Evolutionary conservation across 2,797 vertebrate genomes (phyloP).

Genomic region (Pantherophis vulpinus): DNA sequence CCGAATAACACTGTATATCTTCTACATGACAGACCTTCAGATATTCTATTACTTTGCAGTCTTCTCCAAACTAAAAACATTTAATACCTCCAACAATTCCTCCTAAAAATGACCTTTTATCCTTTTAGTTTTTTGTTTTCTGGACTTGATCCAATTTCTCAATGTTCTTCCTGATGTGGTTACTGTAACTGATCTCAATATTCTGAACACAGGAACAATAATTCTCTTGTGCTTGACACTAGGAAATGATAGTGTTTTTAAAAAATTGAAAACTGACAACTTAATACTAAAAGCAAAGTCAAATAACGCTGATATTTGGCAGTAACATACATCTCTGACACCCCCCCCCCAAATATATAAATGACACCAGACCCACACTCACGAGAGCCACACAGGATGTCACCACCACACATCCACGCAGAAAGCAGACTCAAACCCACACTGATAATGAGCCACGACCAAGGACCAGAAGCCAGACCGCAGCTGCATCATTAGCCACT

Average conservation of each 20-base stretch:
- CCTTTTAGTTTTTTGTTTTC: background rate
- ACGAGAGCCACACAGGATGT: too few species aligned
- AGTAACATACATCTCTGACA: background rate
- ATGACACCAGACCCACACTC: too few species aligned
- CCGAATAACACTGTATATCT: background rate
- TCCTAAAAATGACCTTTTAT: background rate
- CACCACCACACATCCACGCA: too few species aligned
- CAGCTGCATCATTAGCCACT: too few species aligned
- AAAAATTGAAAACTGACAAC: background rate
- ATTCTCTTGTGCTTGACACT: background rate
- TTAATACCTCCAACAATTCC: background rate
- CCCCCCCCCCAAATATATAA: too few species aligned
- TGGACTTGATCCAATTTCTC: background rate
- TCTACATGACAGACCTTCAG: background rate
- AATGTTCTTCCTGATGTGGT: background rate
- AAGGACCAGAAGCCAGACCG: too few species aligned
- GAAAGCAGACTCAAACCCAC: too few species aligned
- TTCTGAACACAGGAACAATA: background rate
- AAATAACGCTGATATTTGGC: background rate
- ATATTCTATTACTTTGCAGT: background rate
- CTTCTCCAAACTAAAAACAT: background rate
- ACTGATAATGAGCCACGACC: too few species aligned
- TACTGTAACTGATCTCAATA: background rate
- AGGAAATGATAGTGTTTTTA: background rate
- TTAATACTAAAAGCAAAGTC: background rate